Evolutionary conservation across 2,888 invertebrate genomes (phyloP).

Genomic region (Stictocephala bisonia): DNA sequence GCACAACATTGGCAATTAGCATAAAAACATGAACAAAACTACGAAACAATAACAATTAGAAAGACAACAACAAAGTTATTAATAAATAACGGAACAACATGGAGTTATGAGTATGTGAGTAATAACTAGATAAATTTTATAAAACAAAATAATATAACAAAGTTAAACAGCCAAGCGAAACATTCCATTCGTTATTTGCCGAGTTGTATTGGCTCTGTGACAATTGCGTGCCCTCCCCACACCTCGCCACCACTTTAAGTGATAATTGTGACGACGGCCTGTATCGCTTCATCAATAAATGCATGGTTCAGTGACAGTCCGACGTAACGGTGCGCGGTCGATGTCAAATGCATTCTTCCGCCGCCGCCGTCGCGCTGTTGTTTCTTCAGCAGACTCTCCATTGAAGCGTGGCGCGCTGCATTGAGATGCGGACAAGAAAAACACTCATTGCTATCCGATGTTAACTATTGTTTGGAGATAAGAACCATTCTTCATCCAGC

Average conservation of each 20-base stretch:
- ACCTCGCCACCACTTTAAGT: not conserved
- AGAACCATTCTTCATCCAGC: conserved; percentile 22
- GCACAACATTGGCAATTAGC: too few species aligned
- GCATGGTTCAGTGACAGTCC: not conserved
- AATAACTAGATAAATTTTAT: too few species aligned
- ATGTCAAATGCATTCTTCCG: conserved; percentile 27
- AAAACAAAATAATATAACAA: too few species aligned
- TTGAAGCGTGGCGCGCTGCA: conserved; percentile 16
- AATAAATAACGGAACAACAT: too few species aligned
- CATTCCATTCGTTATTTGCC: too few species aligned
- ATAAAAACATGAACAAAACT: too few species aligned
- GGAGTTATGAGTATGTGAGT: too few species aligned
- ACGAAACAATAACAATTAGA: too few species aligned
- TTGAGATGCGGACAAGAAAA: conserved; percentile 25
- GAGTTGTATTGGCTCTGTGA: too few species aligned
- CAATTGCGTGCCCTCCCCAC: too few species aligned
- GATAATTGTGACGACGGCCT: not conserved
- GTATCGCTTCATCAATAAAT: not conserved
- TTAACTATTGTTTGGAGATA: conserved; percentile 42
- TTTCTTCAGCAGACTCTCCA: conserved; percentile 22
- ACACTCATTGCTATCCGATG: conserved; percentile 31
- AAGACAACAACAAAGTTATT: too few species aligned
- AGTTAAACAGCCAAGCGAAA: too few species aligned
- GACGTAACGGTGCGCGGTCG: not conserved
- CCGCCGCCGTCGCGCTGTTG: conserved; percentile 9